Evolutionary conservation across 2,113 vertebrate genomes (phyloP).

Genomic region (Sapajus apella): DNA sequence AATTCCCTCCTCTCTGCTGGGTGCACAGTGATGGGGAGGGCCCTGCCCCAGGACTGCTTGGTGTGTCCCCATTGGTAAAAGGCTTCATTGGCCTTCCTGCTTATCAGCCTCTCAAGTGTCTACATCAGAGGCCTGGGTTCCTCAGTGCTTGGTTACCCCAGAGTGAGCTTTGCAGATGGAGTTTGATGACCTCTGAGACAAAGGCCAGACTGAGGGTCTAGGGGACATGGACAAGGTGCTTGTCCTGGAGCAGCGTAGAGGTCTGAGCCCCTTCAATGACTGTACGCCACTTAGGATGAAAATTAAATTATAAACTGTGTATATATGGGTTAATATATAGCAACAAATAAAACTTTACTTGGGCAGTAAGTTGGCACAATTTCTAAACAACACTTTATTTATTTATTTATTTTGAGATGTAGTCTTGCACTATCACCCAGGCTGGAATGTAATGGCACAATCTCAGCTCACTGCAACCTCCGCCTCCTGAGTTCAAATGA

Average conservation of each 20-base stretch:
- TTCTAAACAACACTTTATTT: background rate
- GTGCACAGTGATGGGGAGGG: accelerated
- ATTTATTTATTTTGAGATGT: too few species aligned
- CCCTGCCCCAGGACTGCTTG: background rate
- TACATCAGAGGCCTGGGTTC: background rate
- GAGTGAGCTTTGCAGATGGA: background rate
- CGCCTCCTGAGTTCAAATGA: too few species aligned
- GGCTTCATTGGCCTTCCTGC: background rate
- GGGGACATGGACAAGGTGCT: background rate
- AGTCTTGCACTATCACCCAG: too few species aligned
- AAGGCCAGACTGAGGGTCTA: background rate
- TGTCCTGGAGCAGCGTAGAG: background rate
- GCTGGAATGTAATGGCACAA: too few species aligned
- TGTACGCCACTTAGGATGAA: background rate
- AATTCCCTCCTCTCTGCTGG: background rate
- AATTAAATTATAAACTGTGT: background rate
- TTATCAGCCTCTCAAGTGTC: background rate
- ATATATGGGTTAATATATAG: background rate
- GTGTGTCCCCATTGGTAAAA: background rate
- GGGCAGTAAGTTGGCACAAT: background rate
- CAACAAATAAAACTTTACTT: background rate
- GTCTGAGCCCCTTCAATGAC: background rate
- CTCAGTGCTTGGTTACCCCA: background rate
- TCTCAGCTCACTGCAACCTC: too few species aligned
- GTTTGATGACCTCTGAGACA: background rate